A percentile compares a stretch with the other conserved stretches of the same genome.
These are phyloP conservation scores for Parotia lawesii DNA, from an alignment of 2,113 vertebrate genomes.

Conservation along the genomic window DNA sequence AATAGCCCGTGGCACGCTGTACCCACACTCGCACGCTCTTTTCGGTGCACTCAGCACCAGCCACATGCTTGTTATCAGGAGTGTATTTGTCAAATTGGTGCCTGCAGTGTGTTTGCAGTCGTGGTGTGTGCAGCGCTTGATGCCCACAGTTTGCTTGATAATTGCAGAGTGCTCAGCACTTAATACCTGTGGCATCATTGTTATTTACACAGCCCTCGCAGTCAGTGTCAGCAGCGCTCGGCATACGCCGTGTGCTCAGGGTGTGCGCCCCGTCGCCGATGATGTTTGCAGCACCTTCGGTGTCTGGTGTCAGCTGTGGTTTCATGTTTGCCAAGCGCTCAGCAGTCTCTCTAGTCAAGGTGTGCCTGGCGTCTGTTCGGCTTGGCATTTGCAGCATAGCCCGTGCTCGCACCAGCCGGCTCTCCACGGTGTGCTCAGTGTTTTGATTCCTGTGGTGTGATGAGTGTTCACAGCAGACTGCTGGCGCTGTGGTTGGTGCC, in stretches of 20 bases:
- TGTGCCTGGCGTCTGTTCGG: background rate
- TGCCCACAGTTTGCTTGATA: conserved; percentile 38
- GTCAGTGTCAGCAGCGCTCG: background rate
- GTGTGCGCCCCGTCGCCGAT: accelerated
- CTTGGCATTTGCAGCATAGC: background rate
- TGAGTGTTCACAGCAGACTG: background rate
- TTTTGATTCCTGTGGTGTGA: background rate
- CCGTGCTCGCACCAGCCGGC: accelerated
- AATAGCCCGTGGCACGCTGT: background rate
- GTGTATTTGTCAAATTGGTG: conserved; percentile 38
- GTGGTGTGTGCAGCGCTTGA: background rate
- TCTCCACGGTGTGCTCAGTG: background rate
- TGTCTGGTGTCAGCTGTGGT: background rate
- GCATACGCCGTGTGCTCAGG: accelerated
- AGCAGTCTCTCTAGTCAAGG: background rate
- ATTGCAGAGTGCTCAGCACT: conserved; percentile 47
- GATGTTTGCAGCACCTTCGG: background rate
- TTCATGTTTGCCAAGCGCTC: background rate
- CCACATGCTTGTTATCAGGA: background rate
- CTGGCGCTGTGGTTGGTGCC: background rate
- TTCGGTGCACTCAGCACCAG: background rate
- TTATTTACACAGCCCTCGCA: background rate
- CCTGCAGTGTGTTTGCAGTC: conserved; percentile 37
- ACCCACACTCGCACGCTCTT: background rate
- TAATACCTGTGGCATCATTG: conserved; percentile 53